These are phyloP conservation scores for Siniperca undulata DNA, from an alignment of 2,797 vertebrate genomes.

Conservation along the genomic window DNA sequence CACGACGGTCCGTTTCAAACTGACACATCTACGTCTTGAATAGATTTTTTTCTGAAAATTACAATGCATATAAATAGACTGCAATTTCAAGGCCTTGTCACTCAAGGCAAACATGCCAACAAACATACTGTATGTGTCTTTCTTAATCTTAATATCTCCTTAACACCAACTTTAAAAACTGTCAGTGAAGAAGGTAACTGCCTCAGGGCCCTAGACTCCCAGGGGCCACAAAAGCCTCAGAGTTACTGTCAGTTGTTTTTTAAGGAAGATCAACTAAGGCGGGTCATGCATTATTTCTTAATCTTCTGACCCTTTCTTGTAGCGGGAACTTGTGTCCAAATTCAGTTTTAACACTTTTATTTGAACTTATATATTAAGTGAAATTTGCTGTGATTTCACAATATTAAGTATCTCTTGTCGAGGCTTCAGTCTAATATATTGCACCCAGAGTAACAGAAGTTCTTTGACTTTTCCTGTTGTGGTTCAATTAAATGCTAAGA, in stretches of 20 bases:
- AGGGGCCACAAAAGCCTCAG: background rate
- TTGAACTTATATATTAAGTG: background rate
- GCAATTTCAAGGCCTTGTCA: too few relatives aligned
- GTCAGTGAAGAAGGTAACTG: background rate
- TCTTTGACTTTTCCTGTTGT: background rate
- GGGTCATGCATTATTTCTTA: background rate
- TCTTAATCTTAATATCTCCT: background rate
- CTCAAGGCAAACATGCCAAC: background rate
- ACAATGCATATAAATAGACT: background rate
- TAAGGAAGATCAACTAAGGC: background rate
- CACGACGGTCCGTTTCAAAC: background rate
- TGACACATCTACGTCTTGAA: fast-evolving
- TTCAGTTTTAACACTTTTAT: background rate
- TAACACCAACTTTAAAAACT: background rate
- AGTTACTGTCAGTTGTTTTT: background rate
- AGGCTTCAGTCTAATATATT: background rate
- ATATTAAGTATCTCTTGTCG: background rate
- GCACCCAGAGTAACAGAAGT: background rate
- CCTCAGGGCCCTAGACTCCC: too few relatives aligned
- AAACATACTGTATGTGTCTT: background rate
- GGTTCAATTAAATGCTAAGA: background rate
- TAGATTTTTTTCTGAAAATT: background rate
- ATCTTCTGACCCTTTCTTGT: background rate
- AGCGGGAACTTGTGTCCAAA: background rate
- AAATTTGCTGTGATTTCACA: background rate